Percentiles rank a stretch among this genome's conserved stretches.
These are phyloP conservation scores for Remorina albescens DNA, from an alignment of 2,797 vertebrate species.

Conservation along the genomic window DNA sequence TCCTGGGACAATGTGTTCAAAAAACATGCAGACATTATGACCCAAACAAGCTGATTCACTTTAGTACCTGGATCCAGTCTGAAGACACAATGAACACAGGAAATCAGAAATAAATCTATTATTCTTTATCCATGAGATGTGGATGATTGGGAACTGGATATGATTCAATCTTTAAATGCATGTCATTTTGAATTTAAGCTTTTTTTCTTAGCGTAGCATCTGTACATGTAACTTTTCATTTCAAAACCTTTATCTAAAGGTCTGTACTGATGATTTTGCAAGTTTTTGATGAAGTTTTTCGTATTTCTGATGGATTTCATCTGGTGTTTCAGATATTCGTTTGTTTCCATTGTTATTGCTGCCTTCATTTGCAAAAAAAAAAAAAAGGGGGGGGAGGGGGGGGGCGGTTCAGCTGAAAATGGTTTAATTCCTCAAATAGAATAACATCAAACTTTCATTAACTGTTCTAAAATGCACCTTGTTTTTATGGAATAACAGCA, in stretches of 20 bases:
- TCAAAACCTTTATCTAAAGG: too few relatives aligned
- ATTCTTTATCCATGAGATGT: not conserved
- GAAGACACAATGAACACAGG: not conserved
- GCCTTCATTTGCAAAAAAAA: not conserved
- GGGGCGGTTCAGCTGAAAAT: too few relatives aligned
- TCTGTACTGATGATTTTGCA: too few relatives aligned
- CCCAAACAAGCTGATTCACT: conserved; percentile 39
- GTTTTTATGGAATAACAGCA: not conserved
- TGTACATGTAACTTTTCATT: too few relatives aligned
- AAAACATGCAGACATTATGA: conserved; percentile 23
- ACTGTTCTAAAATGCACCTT: too few relatives aligned
- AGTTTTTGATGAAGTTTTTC: too few relatives aligned
- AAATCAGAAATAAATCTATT: not conserved
- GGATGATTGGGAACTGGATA: not conserved
- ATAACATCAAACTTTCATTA: not conserved
- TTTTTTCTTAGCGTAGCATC: too few relatives aligned
- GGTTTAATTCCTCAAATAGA: not conserved
- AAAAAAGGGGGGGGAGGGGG: too few relatives aligned
- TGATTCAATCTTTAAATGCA: not conserved
- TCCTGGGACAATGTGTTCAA: conserved; percentile 73
- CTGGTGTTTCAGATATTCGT: too few relatives aligned
- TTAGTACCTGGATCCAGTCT: not conserved
- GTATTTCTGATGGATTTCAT: not conserved
- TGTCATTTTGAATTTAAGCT: not conserved
- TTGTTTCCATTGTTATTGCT: not conserved